These are phyloP conservation scores for Erythrocebus patas DNA, from an alignment of 2,113 vertebrate genomes.

Conservation along the genomic window DNA sequence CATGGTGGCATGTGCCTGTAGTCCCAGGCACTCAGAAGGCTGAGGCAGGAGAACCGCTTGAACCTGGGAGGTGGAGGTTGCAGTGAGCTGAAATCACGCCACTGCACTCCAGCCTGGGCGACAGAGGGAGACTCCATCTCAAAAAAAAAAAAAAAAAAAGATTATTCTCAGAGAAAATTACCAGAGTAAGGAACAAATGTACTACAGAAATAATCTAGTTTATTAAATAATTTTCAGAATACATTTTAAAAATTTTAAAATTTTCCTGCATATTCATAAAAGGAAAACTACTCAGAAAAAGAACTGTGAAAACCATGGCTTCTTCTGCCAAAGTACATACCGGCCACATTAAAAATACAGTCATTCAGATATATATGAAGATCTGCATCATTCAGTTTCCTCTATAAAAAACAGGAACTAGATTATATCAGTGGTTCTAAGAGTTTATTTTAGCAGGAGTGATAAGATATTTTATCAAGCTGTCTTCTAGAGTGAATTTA, in stretches of 20 bases:
- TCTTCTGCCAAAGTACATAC: background rate
- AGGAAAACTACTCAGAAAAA: conserved; percentile 9
- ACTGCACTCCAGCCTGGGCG: too few relatives aligned
- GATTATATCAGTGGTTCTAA: background rate
- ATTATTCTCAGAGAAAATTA: conserved; percentile 15
- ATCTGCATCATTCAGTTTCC: background rate
- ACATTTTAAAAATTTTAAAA: background rate
- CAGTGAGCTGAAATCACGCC: too few relatives aligned
- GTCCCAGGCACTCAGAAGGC: too few relatives aligned
- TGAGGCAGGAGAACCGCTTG: too few relatives aligned
- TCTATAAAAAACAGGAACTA: background rate
- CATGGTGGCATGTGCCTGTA: too few relatives aligned
- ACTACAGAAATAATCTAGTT: background rate
- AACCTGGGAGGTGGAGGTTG: too few relatives aligned
- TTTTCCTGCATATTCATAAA: background rate
- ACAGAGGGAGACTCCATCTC: too few relatives aligned
- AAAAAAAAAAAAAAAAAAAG: background rate
- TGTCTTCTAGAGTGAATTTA: background rate
- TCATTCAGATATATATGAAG: background rate
- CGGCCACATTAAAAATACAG: background rate
- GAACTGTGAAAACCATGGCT: background rate
- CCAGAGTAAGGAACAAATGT: background rate
- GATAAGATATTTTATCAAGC: background rate
- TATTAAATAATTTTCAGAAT: background rate
- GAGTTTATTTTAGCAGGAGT: background rate